A percentile compares a stretch with the other conserved stretches of the same genome.
These are phyloP conservation scores for Myotis findleyi DNA, from an alignment of 2,797 vertebrate species.

Conservation along the genomic window DNA sequence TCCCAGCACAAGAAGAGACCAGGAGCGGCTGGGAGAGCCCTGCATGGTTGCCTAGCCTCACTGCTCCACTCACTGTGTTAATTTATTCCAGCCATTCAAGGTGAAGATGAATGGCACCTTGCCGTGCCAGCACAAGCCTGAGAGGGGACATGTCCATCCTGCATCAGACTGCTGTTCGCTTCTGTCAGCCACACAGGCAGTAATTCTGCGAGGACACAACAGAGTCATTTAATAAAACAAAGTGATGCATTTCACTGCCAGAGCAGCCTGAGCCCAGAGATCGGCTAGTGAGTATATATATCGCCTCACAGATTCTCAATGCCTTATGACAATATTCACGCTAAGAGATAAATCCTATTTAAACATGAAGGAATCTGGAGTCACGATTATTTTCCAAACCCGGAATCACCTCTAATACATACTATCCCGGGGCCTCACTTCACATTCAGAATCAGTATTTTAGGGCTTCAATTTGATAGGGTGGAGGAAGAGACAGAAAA, in stretches of 20 bases:
- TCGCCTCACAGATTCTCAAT: background rate
- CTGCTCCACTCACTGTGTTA: slow-evolving; percentile 55
- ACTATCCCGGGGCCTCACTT: background rate
- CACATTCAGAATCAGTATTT: background rate
- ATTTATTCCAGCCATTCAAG: slow-evolving; percentile 79
- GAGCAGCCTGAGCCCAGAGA: background rate
- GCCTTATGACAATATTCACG: background rate
- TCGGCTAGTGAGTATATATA: background rate
- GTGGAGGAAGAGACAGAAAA: background rate
- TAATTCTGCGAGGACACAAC: slow-evolving; percentile 72
- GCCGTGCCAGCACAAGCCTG: slow-evolving; percentile 62
- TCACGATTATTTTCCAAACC: background rate
- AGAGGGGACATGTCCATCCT: slow-evolving; percentile 59
- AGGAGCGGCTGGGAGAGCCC: slow-evolving; percentile 31
- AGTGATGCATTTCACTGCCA: slow-evolving; percentile 23
- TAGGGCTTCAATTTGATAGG: background rate
- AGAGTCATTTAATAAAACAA: slow-evolving; percentile 42
- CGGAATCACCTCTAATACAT: background rate
- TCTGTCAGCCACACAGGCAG: slow-evolving; percentile 61
- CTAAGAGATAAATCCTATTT: background rate
- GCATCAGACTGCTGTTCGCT: slow-evolving; percentile 51
- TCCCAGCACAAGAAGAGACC: slow-evolving; percentile 32
- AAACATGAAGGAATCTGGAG: background rate
- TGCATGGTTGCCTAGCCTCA: slow-evolving; percentile 30
- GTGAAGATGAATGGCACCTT: slow-evolving; percentile 72